phyloP scores from a whole-genome alignment of 2,797 vertebrate genomes.

The Ataeniobius toweri region DNA sequence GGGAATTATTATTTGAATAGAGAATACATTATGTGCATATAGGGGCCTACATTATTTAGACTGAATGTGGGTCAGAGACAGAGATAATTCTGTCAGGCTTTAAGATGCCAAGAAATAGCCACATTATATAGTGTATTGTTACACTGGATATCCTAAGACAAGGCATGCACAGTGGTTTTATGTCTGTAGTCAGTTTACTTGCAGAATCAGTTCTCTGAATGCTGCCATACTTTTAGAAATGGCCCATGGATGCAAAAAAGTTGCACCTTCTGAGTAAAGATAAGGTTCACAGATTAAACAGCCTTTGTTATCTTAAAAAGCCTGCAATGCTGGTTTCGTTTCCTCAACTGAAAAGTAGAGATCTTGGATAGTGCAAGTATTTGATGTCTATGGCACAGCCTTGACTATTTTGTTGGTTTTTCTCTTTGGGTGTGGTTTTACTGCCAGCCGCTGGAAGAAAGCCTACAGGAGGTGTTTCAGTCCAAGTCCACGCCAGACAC shows the following conservation, averaged over 20 bases:
- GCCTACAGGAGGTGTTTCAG: slow-evolving; percentile 67
- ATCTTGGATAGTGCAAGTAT: slow-evolving; percentile 38
- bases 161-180: slow-evolving; percentile 21
- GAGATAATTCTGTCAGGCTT: neutral
- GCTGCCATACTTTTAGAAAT: slow-evolving; percentile 19
- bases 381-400: slow-evolving; percentile 45
- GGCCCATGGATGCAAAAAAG: slow-evolving; percentile 24
- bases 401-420: slow-evolving; percentile 54
- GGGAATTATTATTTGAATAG: neutral
- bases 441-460: slow-evolving; percentile 61
- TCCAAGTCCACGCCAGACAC: slow-evolving; percentile 59
- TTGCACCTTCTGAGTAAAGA: slow-evolving; percentile 34
- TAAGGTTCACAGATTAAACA: slow-evolving; percentile 35
- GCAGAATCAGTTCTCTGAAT: slow-evolving; percentile 20
- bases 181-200: slow-evolving; percentile 19
- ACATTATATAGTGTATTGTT: slow-evolving; percentile 1
- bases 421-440: slow-evolving; percentile 74
- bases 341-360: slow-evolving; percentile 58
- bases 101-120: neutral
- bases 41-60: neutral
- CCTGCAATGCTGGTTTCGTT: slow-evolving; percentile 52
- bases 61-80: slow-evolving; percentile 3
- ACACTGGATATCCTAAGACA: slow-evolving; percentile 6
- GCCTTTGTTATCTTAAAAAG: slow-evolving; percentile 29
- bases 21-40: neutral